phyloP scores from a whole-genome alignment of 1,140 invertebrate genomes.

The Sitodiplosis mosellana region DNA sequence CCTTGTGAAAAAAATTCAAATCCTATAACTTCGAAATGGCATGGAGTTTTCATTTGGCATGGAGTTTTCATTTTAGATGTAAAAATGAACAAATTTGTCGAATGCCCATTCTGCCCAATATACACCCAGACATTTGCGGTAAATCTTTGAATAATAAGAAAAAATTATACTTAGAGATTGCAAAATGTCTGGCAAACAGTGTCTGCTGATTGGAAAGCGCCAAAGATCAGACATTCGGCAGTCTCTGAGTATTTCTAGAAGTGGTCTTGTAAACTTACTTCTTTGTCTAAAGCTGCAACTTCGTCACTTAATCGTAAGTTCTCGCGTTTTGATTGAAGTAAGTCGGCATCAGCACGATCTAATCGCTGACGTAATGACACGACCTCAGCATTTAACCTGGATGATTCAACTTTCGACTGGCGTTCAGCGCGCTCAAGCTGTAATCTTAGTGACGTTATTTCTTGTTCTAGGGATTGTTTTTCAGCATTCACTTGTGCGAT shows the following conservation, averaged over 20 bases:
- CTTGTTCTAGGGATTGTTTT: constrained; percentile 55
- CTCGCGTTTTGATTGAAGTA: constrained; percentile 54
- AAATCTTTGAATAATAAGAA: no score
- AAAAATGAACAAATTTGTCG: no score
- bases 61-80: no score
- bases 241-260: not conserved
- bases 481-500: constrained; percentile 48
- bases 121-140: no score
- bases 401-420: constrained; percentile 52
- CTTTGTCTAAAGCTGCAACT: constrained; percentile 55
- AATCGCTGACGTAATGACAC: constrained; percentile 54
- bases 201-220: no score
- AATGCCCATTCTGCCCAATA: no score
- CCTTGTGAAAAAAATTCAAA: no score
- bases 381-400: constrained; percentile 51
- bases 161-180: no score
- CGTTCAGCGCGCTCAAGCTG: constrained; percentile 48
- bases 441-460: constrained; percentile 39
- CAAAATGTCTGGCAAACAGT: no score
- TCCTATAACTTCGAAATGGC: no score
- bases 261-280: constrained; percentile 29
- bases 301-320: constrained; percentile 55
- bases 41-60: no score
- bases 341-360: constrained; percentile 56
- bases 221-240: no score